These are phyloP conservation scores for Mesoclemmys tuberculata DNA, from an alignment of 2,113 vertebrate genomes.

Conservation along the genomic window DNA sequence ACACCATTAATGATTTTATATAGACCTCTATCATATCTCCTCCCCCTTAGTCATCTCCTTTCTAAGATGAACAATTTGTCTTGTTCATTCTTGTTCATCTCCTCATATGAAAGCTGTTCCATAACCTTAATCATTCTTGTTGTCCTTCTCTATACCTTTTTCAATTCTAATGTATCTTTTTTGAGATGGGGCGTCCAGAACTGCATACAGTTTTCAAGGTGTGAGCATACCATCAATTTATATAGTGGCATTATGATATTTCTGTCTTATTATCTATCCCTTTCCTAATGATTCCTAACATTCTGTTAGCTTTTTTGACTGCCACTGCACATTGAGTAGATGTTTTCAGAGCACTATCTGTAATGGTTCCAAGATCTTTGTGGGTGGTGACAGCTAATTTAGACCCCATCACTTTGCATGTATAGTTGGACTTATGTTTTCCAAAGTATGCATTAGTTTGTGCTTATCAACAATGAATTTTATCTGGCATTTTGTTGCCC, in stretches of 20 bases:
- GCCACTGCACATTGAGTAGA: background rate
- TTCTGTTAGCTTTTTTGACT: background rate
- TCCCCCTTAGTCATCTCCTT: background rate
- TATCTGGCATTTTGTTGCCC: background rate
- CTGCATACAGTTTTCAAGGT: background rate
- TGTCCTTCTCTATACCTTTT: background rate
- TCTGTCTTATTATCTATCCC: background rate
- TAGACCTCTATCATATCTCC: background rate
- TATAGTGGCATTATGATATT: background rate
- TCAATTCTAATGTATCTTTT: background rate
- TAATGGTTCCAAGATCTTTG: background rate
- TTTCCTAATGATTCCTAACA: background rate
- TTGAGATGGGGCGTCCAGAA: background rate
- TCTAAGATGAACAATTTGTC: background rate
- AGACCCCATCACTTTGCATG: background rate
- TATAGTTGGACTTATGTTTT: background rate
- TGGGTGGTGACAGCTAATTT: background rate
- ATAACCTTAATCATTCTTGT: background rate
- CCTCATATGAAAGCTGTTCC: background rate
- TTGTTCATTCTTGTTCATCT: background rate
- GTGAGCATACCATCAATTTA: background rate
- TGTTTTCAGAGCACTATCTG: background rate
- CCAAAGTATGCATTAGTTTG: background rate
- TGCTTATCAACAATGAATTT: background rate
- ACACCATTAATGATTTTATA: background rate